phyloP scores from a whole-genome alignment of 2,797 vertebrate species.

The Sebastes hubbsi region DNA sequence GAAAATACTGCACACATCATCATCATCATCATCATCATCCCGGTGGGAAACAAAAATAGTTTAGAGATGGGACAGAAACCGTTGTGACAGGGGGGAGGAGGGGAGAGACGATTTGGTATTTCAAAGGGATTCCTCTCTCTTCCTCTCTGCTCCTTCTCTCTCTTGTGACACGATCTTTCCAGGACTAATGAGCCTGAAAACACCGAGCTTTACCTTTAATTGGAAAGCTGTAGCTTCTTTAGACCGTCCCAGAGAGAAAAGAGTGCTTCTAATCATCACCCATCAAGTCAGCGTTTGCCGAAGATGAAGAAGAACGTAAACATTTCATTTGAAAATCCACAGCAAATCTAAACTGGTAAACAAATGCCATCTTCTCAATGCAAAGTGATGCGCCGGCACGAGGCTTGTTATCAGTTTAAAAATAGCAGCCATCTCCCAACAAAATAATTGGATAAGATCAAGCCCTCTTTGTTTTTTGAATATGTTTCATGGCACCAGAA shows the following conservation, averaged over 20 bases:
- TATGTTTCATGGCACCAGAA: not conserved
- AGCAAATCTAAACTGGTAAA: slow-evolving; percentile 1
- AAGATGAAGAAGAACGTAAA: not conserved
- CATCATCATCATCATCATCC: not conserved
- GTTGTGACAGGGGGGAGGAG: not conserved
- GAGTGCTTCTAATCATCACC: slow-evolving; percentile 1
- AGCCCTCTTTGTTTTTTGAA: slow-evolving; percentile 6
- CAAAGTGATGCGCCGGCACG: not conserved
- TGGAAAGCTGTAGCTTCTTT: slow-evolving; percentile 25
- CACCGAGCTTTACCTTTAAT: slow-evolving; percentile 26
- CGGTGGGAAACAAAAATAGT: slow-evolving; percentile 13
- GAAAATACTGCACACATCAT: not conserved
- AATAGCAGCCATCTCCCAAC: slow-evolving; percentile 2
- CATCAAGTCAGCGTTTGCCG: slow-evolving; percentile 16
- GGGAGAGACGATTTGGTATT: not conserved
- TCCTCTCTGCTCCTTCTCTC: not conserved
- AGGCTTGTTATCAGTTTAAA: slow-evolving; percentile 18
- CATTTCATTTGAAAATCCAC: slow-evolving; percentile 19
- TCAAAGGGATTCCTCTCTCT: slow-evolving; percentile 31
- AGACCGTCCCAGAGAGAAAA: not conserved
- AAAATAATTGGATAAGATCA: slow-evolving; percentile 35
- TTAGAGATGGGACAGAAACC: slow-evolving; percentile 1
- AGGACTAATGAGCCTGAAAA: slow-evolving; percentile 46
- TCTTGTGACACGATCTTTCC: slow-evolving; percentile 4
- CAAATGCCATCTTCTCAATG: not conserved